A percentile compares a stretch with the other conserved stretches of the same genome.
Conservation (phyloP, 2,113 vertebrate genomes). For the Caranx melampygus region DNA sequence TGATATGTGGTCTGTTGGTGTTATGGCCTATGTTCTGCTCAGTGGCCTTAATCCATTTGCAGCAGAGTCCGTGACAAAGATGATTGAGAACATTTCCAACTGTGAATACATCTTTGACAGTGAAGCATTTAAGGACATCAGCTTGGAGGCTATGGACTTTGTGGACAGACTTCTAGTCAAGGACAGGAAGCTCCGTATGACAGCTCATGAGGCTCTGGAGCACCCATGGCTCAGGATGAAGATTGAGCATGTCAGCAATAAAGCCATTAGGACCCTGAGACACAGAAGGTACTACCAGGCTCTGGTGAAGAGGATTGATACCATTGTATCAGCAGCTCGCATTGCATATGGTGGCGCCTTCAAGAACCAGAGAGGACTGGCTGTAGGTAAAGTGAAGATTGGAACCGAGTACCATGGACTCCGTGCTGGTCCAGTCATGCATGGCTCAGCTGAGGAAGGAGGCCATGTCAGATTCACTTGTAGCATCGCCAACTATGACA, state of each 20-base stretch:
- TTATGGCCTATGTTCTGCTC: constrained; percentile 93
- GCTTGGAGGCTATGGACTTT: constrained; percentile 96
- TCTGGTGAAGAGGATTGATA: constrained; percentile 91
- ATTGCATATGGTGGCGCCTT: constrained; percentile 93
- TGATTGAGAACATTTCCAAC: constrained; percentile 93
- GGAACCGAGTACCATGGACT: constrained; percentile 92
- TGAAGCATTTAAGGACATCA: constrained; percentile 95
- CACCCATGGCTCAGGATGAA: constrained; percentile 96
- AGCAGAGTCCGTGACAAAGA: constrained; percentile 94
- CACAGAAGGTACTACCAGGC: constrained; percentile 97
- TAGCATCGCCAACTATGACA: constrained; percentile 91
- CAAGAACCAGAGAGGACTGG: constrained; percentile 92
- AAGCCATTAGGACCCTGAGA: constrained; percentile 93
- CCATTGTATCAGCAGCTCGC: constrained; percentile 92
- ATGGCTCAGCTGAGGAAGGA: constrained; percentile 91
- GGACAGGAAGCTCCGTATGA: constrained; percentile 95
- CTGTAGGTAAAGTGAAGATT: constrained; percentile 94
- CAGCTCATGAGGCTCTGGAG: constrained; percentile 92
- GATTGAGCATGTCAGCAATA: constrained; percentile 90
- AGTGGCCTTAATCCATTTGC: constrained; percentile 96
- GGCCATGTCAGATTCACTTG: constrained; percentile 93
- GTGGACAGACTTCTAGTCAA: constrained; percentile 94
- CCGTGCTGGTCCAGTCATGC: constrained; percentile 92
- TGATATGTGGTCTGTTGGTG: constrained; percentile 99
- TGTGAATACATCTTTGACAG: constrained; percentile 95